Base-by-base conservation (phyloP, 2,888 invertebrate species). In the Oscheius sp. region DNA sequence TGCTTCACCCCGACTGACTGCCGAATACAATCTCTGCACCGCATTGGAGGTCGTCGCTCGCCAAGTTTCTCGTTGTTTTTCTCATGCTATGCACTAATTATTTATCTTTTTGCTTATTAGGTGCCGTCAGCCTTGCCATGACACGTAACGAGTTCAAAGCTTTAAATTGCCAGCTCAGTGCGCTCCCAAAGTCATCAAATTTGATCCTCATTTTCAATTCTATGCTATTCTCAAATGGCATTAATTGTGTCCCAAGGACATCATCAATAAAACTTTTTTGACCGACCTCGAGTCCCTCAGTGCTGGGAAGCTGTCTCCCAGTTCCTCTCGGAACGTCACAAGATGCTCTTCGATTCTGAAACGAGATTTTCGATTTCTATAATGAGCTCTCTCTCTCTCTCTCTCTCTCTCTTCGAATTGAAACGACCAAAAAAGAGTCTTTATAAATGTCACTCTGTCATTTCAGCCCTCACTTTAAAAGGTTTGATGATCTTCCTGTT, bases 281-380 rank as follows among this genome's bases (percentile, higher is more conserved):
- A 55, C 55, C 34, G 10, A 78, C 79, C 74, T 80, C 78, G 12
- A 80, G 69, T 25, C 75, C 78, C 63, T 80, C 78, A 12, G 76
- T 75, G 64, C 74, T 74, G 25, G 79, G 79, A n/a, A 80, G 58
- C 37, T 76, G 74, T 27, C 79, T 52, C 1, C 79, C 77, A 8
- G 74, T 76, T 31, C 76, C 76, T 52, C 76, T 70, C 53, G 71
- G 76, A 12, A 76, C 77, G 58, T 79, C 79, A 45, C 74, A 79
- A 3, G 79, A 79, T n/a, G 75, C 70, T 17, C 79, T 73, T 8
- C 79, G 75, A 6, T 50, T 50, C 72, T 72, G 69, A 31, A 65
- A 57, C 33, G n/a, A n/a, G n/a, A n/a, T n/a, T n/a, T 10, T 25
- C 33, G 5, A n/a, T 50, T 53, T 55, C 23, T 48, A 25, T 5